Conservation (phyloP, 2,888 invertebrate species). For the Drosophila emarginata region DNA sequence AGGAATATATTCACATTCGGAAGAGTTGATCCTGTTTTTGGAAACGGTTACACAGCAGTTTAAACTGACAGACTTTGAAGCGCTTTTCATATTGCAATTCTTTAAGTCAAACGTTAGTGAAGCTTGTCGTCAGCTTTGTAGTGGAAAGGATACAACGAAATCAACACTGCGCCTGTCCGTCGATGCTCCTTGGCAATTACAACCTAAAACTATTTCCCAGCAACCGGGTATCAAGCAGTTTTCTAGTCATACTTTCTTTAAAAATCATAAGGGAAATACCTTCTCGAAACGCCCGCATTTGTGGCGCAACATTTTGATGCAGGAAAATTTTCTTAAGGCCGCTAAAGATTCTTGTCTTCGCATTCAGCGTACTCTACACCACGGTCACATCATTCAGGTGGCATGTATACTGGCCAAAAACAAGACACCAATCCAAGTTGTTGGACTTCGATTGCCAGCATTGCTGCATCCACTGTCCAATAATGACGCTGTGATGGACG, state of each 20-base stretch:
- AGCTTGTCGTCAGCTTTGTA: constrained; percentile 28
- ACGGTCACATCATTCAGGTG: not conserved
- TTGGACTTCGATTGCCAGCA: not conserved
- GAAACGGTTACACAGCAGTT: constrained; percentile 18
- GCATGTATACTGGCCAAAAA: constrained; percentile 17
- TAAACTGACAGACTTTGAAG: constrained; percentile 28
- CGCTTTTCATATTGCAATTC: constrained; percentile 31
- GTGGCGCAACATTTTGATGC: constrained; percentile 1
- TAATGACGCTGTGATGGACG: not conserved
- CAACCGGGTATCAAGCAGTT: not conserved
- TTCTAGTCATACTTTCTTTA: not conserved
- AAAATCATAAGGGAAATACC: not conserved
- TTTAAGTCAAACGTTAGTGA: constrained; percentile 1
- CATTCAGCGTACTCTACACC: constrained; percentile 28
- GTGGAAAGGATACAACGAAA: not conserved
- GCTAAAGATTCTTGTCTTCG: constrained; percentile 26
- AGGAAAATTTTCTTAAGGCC: not conserved
- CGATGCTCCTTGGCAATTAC: constrained; percentile 38
- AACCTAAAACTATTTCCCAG: constrained; percentile 22
- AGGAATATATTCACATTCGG: not conserved
- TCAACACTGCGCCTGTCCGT: constrained; percentile 21
- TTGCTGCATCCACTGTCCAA: not conserved
- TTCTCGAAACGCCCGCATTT: not conserved
- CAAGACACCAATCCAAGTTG: not conserved
- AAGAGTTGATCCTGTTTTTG: constrained; percentile 16